Conservation (phyloP, 2,888 invertebrate species). For the Gonocerus acuteangulatus region DNA sequence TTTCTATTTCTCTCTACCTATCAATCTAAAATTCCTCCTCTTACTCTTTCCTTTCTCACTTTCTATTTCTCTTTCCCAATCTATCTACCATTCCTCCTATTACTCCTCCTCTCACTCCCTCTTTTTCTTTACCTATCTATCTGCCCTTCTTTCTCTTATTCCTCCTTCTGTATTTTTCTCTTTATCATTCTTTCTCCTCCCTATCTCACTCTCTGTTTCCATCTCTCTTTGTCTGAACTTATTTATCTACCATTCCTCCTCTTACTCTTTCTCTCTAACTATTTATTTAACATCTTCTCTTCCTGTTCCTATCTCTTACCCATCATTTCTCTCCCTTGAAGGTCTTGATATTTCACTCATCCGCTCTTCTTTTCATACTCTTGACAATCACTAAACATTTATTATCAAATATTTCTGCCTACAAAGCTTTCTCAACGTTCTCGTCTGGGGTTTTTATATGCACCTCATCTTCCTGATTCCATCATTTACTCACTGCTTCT, state of each 20-base stretch:
- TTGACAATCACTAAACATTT: too few relatives aligned
- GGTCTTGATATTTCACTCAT: not conserved
- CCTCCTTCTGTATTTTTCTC: not conserved
- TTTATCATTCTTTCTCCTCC: not conserved
- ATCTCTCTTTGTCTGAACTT: constrained; percentile 8
- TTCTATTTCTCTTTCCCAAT: not conserved
- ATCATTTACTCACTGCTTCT: too few relatives aligned
- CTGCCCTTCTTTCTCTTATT: not conserved
- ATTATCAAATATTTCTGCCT: too few relatives aligned
- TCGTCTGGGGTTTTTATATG: too few relatives aligned
- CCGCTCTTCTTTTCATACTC: not conserved
- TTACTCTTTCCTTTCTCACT: not conserved
- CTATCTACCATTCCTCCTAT: constrained; percentile 1
- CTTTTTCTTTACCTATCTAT: not conserved
- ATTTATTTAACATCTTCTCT: not conserved
- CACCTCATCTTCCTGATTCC: too few relatives aligned
- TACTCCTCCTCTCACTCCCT: not conserved
- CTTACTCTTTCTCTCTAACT: not conserved
- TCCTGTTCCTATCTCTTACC: not conserved
- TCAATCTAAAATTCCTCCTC: not conserved
- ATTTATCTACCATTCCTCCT: not conserved
- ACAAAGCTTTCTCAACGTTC: too few relatives aligned
- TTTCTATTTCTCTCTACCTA: not conserved
- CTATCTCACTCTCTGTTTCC: constrained; percentile 4
- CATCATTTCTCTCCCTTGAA: not conserved